Evolutionary conservation across 2,113 vertebrate genomes (phyloP).

Genomic region (Gasterosteus nipponicus): DNA sequence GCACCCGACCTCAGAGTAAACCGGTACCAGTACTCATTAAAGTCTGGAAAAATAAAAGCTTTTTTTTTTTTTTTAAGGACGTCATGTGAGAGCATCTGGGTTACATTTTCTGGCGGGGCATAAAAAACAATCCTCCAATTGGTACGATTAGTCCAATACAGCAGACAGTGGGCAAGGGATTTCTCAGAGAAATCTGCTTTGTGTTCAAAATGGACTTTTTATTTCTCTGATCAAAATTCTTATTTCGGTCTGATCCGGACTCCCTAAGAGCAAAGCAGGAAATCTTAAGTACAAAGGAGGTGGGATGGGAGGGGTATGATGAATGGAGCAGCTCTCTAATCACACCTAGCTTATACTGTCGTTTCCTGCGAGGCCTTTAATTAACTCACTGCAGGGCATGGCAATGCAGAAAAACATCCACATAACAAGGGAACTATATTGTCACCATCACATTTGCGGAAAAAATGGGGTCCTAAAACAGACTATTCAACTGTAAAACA

Average conservation of each 20-base stretch:
- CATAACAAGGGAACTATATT: neutral
- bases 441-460: neutral
- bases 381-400: constrained; percentile 28
- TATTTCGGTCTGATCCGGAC: constrained; percentile 26
- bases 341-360: constrained; percentile 16
- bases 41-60: neutral
- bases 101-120: neutral
- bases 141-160: constrained; percentile 26
- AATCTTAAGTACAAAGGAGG: constrained; percentile 24
- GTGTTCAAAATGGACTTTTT: constrained; percentile 7
- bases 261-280: constrained; percentile 23
- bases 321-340: constrained; percentile 39
- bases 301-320: constrained; percentile 9
- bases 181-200: constrained; percentile 5
- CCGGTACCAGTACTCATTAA: constrained; percentile 3
- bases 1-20: constrained; percentile 5
- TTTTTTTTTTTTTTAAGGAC: neutral
- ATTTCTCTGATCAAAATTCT: constrained; percentile 6
- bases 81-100: constrained; percentile 5
- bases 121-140: constrained; percentile 26
- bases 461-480: neutral
- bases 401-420: constrained; percentile 18
- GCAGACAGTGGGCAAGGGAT: neutral
- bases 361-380: constrained; percentile 34
- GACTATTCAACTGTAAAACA: neutral